Evolutionary conservation across 2,797 vertebrate genomes (phyloP).

Genomic region (Streptopelia turtur): DNA sequence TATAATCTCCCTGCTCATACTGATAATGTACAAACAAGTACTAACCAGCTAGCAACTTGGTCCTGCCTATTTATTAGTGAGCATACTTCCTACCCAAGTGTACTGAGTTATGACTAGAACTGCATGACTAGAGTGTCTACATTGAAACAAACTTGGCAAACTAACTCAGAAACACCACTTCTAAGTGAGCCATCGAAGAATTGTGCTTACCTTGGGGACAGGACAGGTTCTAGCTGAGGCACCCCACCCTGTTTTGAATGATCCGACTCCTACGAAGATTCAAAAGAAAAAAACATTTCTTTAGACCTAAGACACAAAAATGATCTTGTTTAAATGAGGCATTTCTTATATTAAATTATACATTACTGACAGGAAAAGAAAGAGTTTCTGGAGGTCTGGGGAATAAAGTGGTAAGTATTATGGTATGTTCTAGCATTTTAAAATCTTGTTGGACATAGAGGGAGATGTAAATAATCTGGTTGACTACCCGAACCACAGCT

Average conservation of each 20-base stretch:
- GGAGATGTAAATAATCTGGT: not conserved
- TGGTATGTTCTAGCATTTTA: not conserved
- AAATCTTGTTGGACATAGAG: not conserved
- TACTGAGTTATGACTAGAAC: not conserved
- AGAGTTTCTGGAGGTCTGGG: not conserved
- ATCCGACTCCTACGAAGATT: constrained; percentile 78
- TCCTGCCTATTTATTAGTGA: not conserved
- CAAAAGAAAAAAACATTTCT: constrained; percentile 38
- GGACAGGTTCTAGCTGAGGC: constrained; percentile 64
- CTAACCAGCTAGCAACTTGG: not conserved
- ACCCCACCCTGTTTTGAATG: constrained; percentile 52
- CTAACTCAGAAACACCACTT: not conserved
- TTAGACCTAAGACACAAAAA: not conserved
- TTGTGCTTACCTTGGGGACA: constrained; percentile 86
- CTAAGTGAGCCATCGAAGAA: not conserved
- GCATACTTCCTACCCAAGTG: not conserved
- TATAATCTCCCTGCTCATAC: constrained; percentile 18
- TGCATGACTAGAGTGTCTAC: not conserved
- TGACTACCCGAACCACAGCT: not conserved
- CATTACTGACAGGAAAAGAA: not conserved
- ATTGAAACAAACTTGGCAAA: not conserved
- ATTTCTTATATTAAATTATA: not conserved
- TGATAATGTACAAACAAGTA: not conserved
- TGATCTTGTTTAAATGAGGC: not conserved
- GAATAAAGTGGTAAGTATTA: not conserved